Percentiles rank a stretch among this genome's conserved stretches.
These are phyloP conservation scores for Odontomyia ornata DNA, from an alignment of 2,888 invertebrate genomes.

Conservation along the genomic window DNA sequence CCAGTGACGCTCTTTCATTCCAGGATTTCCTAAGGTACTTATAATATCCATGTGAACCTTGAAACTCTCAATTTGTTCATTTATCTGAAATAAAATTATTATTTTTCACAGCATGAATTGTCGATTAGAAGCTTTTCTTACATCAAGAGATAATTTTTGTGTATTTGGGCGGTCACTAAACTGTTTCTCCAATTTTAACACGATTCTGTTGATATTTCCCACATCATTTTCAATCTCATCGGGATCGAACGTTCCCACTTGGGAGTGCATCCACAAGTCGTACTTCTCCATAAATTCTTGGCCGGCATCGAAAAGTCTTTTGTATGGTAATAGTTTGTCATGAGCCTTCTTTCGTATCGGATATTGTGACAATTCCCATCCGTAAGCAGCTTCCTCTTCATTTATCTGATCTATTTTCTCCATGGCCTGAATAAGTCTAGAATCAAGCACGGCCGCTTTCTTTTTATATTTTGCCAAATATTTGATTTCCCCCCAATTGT, in stretches of 20 bases:
- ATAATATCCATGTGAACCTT: slow-evolving; percentile 90
- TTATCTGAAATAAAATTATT: slow-evolving; percentile 52
- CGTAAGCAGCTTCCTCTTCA: slow-evolving; percentile 88
- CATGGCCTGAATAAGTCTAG: slow-evolving; percentile 72
- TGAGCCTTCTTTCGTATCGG: slow-evolving; percentile 81
- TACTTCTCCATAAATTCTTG: slow-evolving; percentile 85
- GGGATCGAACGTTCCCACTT: slow-evolving; percentile 86
- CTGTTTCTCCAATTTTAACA: slow-evolving; percentile 88
- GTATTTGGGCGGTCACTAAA: slow-evolving; percentile 82
- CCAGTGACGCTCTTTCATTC: slow-evolving; percentile 92
- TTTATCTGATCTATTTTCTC: slow-evolving; percentile 87
- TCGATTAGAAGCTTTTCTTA: slow-evolving; percentile 52
- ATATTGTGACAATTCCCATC: slow-evolving; percentile 88
- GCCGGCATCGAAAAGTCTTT: slow-evolving; percentile 88
- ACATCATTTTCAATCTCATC: slow-evolving; percentile 79
- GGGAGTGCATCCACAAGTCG: slow-evolving; percentile 84
- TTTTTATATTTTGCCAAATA: slow-evolving; percentile 84
- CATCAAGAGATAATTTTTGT: slow-evolving; percentile 73
- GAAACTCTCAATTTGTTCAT: slow-evolving; percentile 82
- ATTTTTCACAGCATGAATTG: neutral
- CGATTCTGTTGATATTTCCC: slow-evolving; percentile 67
- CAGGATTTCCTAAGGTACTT: slow-evolving; percentile 92
- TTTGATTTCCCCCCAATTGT: slow-evolving; percentile 86
- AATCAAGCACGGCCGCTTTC: slow-evolving; percentile 81
- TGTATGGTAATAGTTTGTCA: slow-evolving; percentile 84